Evolutionary conservation across 2,797 vertebrate genomes (phyloP).

Genomic region (Gallirallus australis): DNA sequence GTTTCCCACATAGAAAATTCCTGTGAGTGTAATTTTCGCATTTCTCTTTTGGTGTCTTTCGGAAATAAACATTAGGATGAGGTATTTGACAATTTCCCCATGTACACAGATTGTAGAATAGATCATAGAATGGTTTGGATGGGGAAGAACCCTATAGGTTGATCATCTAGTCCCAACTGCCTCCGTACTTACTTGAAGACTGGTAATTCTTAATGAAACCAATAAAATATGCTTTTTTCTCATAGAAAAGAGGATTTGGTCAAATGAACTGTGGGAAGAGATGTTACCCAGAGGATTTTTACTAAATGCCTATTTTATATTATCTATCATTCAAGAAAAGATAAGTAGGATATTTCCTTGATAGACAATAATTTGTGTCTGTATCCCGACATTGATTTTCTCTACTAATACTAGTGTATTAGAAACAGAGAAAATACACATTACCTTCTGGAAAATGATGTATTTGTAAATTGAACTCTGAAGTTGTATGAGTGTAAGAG

Average conservation of each 20-base stretch:
- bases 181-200: not conserved
- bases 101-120: not conserved
- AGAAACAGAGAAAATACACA: not conserved
- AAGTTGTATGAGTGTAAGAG: not conserved
- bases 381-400: not conserved
- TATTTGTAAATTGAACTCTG: not conserved
- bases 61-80: not conserved
- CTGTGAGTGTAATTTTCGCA: not conserved
- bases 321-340: not conserved
- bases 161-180: not conserved
- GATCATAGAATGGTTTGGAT: not conserved
- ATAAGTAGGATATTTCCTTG: not conserved
- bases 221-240: not conserved
- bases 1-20: not conserved
- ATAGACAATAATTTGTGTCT: not conserved
- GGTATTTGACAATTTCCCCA: not conserved
- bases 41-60: not conserved
- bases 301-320: not conserved
- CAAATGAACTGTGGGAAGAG: not conserved
- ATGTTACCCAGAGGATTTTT: not conserved
- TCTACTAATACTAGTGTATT: not conserved
- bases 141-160: not conserved
- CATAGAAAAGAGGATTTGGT: not conserved
- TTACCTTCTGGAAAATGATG: not conserved
- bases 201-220: not conserved